Evolutionary conservation across 35 echinoderm and acorn worm genomes (phyloP).

Genomic region (Ptychodera flava): DNA sequence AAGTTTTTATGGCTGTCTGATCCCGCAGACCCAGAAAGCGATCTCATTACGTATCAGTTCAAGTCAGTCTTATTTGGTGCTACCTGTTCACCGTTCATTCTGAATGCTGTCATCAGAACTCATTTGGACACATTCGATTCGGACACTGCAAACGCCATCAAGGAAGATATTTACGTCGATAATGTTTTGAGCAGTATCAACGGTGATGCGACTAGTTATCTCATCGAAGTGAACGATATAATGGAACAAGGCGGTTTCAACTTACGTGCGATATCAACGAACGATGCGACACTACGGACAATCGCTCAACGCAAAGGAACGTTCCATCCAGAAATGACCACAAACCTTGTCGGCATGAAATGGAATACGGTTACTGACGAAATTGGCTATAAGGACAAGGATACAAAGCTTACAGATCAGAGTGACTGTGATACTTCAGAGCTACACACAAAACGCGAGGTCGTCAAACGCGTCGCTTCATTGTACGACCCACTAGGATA

Average conservation of each 20-base stretch:
- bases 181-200: not conserved
- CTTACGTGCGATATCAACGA: not conserved
- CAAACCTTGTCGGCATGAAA: not conserved
- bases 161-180: not conserved
- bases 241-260: not conserved
- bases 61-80: constrained; percentile 11
- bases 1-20: constrained; percentile 6
- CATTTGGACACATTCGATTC: not conserved
- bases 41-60: constrained; percentile 6
- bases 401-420: too few relatives aligned
- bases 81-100: not conserved
- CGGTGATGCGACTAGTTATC: not conserved
- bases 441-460: too few relatives aligned
- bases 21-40: not conserved
- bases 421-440: too few relatives aligned
- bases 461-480: too few relatives aligned
- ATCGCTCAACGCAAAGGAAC: not conserved
- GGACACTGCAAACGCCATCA: not conserved
- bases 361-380: not conserved
- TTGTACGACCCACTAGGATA: constrained; percentile 15
- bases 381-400: not conserved
- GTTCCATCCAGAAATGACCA: not conserved
- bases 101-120: not conserved
- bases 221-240: not conserved
- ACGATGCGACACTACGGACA: not conserved